These are phyloP conservation scores for Drosophila tani DNA, from an alignment of 1,140 invertebrate species.

Conservation along the genomic window DNA sequence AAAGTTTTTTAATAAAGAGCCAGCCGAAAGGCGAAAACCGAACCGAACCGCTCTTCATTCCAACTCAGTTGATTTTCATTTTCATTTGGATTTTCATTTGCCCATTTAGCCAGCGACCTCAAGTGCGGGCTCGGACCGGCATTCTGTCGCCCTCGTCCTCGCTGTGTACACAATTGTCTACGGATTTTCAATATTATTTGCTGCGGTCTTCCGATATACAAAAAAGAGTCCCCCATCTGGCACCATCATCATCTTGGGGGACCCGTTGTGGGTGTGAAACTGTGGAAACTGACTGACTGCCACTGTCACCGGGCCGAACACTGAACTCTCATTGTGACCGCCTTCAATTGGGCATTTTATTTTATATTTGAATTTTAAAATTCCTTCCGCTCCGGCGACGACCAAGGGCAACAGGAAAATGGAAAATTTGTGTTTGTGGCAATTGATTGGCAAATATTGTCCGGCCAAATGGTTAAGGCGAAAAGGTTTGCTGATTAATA, in stretches of 20 bases:
- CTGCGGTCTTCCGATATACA: slow-evolving; percentile 67
- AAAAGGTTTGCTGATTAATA: slow-evolving; percentile 81
- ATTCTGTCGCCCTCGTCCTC: slow-evolving; percentile 45
- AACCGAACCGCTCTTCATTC: slow-evolving; percentile 61
- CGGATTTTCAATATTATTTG: slow-evolving; percentile 83
- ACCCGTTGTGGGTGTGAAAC: slow-evolving; percentile 62
- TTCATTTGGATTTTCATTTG: slow-evolving; percentile 51
- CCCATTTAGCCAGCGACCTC: slow-evolving; percentile 67
- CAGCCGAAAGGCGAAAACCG: slow-evolving; percentile 17
- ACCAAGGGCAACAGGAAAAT: slow-evolving; percentile 78
- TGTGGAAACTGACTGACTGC: slow-evolving; percentile 47
- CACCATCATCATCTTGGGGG: slow-evolving; percentile 62
- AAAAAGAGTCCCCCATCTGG: slow-evolving; percentile 38
- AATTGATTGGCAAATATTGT: slow-evolving; percentile 85
- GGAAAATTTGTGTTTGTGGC: slow-evolving; percentile 84
- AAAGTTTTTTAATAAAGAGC: slow-evolving; percentile 78
- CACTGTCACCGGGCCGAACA: slow-evolving; percentile 35
- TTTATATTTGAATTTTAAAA: slow-evolving; percentile 85
- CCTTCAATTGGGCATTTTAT: slow-evolving; percentile 84
- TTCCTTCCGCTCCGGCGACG: slow-evolving; percentile 75
- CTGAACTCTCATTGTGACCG: slow-evolving; percentile 71
- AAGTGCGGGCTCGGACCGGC: slow-evolving; percentile 64
- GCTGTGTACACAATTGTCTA: slow-evolving; percentile 77
- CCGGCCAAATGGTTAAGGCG: slow-evolving; percentile 65
- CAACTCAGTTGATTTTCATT: slow-evolving; percentile 78